These are phyloP conservation scores for Nibea albiflora DNA, from an alignment of 2,113 vertebrate species.

Conservation along the genomic window DNA sequence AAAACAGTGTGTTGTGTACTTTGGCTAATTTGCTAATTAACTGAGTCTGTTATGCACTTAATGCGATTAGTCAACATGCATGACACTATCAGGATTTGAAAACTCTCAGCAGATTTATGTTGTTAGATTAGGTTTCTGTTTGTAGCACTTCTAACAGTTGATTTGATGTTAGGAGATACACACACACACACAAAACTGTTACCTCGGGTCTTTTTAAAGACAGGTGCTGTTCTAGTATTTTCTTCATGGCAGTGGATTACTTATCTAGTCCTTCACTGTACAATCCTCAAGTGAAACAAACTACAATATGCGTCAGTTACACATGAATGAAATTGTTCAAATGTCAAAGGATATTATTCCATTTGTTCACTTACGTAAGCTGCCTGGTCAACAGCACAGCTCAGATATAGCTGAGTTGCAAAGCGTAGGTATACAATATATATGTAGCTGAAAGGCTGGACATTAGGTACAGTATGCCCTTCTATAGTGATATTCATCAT, in stretches of 20 bases:
- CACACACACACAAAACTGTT: constrained; percentile 6
- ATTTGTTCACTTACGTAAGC: constrained; percentile 23
- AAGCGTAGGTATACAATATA: constrained; percentile 20
- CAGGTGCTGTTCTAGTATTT: constrained; percentile 18
- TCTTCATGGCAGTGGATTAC: constrained; percentile 62
- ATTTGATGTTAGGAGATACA: constrained; percentile 22
- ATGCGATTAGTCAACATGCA: constrained; percentile 24
- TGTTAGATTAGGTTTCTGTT: background rate
- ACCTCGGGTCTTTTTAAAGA: constrained; percentile 24
- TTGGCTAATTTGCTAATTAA: constrained; percentile 41
- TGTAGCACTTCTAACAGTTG: constrained; percentile 20
- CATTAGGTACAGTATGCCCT: constrained; percentile 2
- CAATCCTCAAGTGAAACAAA: constrained; percentile 15
- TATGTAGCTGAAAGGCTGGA: constrained; percentile 12
- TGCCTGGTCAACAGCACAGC: constrained; percentile 26
- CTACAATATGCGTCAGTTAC: constrained; percentile 15
- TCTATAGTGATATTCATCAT: constrained; percentile 16
- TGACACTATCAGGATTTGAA: background rate
- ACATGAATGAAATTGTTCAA: background rate
- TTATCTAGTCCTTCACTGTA: constrained; percentile 42
- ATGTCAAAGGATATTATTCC: constrained; percentile 8
- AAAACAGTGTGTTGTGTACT: constrained; percentile 27
- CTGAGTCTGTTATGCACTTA: constrained; percentile 17
- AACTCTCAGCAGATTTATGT: background rate
- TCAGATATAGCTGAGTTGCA: constrained; percentile 11